Evolutionary conservation across 2,113 vertebrate genomes (phyloP).

Genomic region (Rostratula benghalensis): DNA sequence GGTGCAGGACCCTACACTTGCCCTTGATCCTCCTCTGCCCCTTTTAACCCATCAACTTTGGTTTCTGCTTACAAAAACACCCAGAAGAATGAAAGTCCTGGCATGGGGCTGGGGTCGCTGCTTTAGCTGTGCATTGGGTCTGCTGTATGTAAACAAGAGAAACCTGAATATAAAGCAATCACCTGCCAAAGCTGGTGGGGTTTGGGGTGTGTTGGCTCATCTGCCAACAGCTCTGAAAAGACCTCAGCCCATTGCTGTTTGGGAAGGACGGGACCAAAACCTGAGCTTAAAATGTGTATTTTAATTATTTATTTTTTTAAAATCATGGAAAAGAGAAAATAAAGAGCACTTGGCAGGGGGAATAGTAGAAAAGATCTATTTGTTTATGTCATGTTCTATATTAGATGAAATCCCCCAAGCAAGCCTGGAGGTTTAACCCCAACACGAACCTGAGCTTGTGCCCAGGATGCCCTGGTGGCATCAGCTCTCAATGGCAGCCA

Average conservation of each 20-base stretch:
- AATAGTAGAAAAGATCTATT: background rate
- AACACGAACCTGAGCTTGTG: accelerated
- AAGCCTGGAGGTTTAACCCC: background rate
- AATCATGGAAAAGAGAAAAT: background rate
- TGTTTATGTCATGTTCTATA: background rate
- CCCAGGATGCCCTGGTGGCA: background rate
- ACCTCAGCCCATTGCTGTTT: background rate
- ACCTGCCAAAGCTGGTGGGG: background rate
- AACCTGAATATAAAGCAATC: background rate
- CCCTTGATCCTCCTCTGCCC: background rate
- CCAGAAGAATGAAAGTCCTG: background rate
- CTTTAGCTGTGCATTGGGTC: background rate
- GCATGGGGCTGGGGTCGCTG: background rate
- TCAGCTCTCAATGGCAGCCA: background rate
- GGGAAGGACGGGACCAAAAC: background rate
- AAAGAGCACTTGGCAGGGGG: accelerated
- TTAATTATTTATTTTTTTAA: background rate
- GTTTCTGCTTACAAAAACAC: background rate
- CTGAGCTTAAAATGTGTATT: background rate
- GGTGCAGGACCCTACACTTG: too few relatives aligned
- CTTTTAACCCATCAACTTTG: accelerated
- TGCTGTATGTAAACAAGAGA: accelerated
- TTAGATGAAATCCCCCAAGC: background rate
- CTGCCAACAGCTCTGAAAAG: background rate
- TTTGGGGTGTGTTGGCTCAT: background rate